A percentile compares a stretch with the other conserved stretches of the same genome.
phyloP scores from a whole-genome alignment of 2,888 invertebrate genomes.

The Selenia dentaria region DNA sequence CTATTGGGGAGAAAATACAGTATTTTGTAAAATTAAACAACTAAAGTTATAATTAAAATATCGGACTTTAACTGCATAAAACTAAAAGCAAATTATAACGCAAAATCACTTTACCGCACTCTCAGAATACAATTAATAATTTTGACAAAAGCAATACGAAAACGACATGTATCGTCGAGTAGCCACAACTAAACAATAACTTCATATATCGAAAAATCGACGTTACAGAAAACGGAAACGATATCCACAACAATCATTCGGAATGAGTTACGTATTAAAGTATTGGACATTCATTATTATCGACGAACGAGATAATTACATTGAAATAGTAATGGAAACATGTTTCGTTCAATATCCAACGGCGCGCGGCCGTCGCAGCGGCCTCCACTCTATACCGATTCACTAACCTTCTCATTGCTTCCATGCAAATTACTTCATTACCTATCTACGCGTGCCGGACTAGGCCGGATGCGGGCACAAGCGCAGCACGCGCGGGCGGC shows the following conservation, averaged over 20 bases:
- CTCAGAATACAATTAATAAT: conserved; percentile 65
- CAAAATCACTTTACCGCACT: conserved; percentile 72
- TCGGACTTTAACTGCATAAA: conserved; percentile 75
- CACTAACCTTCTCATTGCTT: conserved; percentile 82
- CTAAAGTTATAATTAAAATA: conserved; percentile 75
- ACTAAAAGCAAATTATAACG: conserved; percentile 74
- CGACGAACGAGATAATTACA: conserved; percentile 64
- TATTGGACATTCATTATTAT: conserved; percentile 59
- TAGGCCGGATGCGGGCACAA: conserved; percentile 5
- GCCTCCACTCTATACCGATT: conserved; percentile 63
- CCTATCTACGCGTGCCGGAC: conserved; percentile 42
- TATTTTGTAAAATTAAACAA: conserved; percentile 80
- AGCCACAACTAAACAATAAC: not conserved
- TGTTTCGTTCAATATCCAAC: conserved; percentile 40
- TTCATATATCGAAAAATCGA: conserved; percentile 27
- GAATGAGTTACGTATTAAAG: conserved; percentile 64
- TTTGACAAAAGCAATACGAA: conserved; percentile 47
- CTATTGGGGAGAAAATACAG: conserved; percentile 82
- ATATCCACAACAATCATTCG: conserved; percentile 51
- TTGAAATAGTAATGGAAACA: conserved; percentile 59
- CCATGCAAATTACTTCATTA: conserved; percentile 58
- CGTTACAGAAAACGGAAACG: conserved; percentile 39
- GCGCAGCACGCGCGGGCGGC: conserved; percentile 33
- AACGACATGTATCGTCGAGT: conserved; percentile 7
- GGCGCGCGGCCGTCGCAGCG: conserved; percentile 43